Evolutionary conservation across 1,140 invertebrate genomes (phyloP).

Genomic region (Piezodorus guildinii): DNA sequence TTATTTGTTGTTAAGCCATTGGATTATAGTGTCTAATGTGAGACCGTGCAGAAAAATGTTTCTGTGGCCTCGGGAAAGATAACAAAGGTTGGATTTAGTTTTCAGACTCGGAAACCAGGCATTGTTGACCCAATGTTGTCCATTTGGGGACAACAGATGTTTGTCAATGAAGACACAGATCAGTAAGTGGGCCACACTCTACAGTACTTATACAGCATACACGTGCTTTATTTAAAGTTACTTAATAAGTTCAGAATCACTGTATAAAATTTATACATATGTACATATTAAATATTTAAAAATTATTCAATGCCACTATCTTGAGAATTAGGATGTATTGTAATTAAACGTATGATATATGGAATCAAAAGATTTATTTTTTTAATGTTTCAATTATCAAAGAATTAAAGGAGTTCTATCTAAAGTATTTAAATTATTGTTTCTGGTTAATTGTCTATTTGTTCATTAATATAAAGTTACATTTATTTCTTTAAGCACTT

Average conservation of each 20-base stretch:
- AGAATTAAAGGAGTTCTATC: too few species aligned
- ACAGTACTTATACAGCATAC: conserved; percentile 24
- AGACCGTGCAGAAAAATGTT: conserved; percentile 11
- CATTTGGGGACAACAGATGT: conserved; percentile 93
- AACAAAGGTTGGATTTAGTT: conserved; percentile 45
- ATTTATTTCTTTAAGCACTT: too few species aligned
- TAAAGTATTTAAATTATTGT: too few species aligned
- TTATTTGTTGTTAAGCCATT: conserved; percentile 11
- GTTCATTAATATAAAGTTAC: too few species aligned
- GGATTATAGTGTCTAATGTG: conserved; percentile 3
- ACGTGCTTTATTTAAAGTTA: conserved; percentile 12
- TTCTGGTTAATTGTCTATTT: too few species aligned
- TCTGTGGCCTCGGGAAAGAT: conserved; percentile 14
- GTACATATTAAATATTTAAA: not conserved
- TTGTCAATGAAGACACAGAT: conserved; percentile 89
- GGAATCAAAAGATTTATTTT: too few species aligned
- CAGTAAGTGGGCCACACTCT: conserved; percentile 59
- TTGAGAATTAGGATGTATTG: too few species aligned
- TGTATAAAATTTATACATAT: too few species aligned
- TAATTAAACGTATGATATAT: too few species aligned
- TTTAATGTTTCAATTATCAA: too few species aligned
- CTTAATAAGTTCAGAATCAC: too few species aligned
- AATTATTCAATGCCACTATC: too few species aligned
- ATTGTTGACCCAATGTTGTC: conserved; percentile 94
- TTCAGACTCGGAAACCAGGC: conserved; percentile 88